phyloP scores from a whole-genome alignment of 2,888 invertebrate species.

The Gymnoscelis rufifasciata region DNA sequence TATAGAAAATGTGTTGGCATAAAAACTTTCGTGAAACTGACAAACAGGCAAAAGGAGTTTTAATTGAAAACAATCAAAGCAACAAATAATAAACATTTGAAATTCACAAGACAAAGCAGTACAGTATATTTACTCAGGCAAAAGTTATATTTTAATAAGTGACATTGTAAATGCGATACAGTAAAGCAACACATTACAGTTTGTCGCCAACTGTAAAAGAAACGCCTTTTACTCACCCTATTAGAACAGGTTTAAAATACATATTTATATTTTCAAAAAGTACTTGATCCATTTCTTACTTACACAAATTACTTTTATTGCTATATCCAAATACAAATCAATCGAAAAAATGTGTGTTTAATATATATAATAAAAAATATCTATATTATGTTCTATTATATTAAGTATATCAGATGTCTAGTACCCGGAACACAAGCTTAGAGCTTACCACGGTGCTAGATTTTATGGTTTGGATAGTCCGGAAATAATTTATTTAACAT shows the following conservation, averaged over 20 bases:
- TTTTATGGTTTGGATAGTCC: neutral
- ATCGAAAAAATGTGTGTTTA: too few relatives aligned
- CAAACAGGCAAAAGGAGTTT: constrained; percentile 1
- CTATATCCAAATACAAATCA: too few relatives aligned
- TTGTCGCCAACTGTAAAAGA: neutral
- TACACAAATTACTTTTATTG: too few relatives aligned
- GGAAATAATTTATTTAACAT: neutral
- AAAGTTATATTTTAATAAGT: constrained; percentile 20
- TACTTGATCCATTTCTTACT: too few relatives aligned
- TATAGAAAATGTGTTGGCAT: too few relatives aligned
- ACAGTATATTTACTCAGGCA: constrained; percentile 17
- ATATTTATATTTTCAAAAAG: too few relatives aligned
- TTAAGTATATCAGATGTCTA: too few relatives aligned
- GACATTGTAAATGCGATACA: constrained; percentile 7
- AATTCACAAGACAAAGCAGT: constrained; percentile 16
- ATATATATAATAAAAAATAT: too few relatives aligned
- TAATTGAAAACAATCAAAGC: constrained; percentile 6
- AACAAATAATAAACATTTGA: constrained; percentile 11
- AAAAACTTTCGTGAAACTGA: neutral
- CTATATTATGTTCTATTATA: too few relatives aligned
- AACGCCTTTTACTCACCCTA: neutral
- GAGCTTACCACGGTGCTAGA: too few relatives aligned
- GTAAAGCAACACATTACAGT: neutral
- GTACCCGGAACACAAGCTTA: too few relatives aligned
- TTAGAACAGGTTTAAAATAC: too few relatives aligned